These are phyloP conservation scores for Luscinia luscinia DNA, from an alignment of 2,797 vertebrate species.

Conservation along the genomic window DNA sequence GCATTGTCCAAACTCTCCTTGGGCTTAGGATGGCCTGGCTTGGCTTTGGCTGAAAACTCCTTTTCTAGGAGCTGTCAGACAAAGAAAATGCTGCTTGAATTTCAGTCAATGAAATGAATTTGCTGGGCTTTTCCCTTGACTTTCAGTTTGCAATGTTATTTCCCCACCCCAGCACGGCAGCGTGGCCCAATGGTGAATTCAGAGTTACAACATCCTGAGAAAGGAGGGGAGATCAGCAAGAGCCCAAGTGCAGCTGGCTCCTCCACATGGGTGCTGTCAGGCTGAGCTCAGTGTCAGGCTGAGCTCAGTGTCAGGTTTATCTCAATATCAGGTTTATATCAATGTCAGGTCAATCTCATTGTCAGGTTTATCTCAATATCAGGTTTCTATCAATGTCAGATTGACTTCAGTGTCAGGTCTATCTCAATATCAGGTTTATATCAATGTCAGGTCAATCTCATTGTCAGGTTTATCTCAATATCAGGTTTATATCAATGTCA, in stretches of 20 bases:
- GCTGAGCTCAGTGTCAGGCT: no score
- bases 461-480: rapidly evolving
- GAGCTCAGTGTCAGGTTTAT: no score
- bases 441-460: rapidly evolving
- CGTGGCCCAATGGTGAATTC: not conserved
- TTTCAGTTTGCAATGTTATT: slow-evolving; percentile 43
- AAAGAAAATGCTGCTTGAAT: not conserved
- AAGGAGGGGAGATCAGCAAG: rapidly evolving
- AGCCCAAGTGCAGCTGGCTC: not conserved
- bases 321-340: no score
- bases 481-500: not conserved
- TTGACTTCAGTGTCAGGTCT: rapidly evolving
- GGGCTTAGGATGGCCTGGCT: not conserved
- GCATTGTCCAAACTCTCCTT: not conserved
- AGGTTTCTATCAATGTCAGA: rapidly evolving
- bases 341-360: rapidly evolving
- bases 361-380: rapidly evolving
- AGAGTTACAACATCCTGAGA: not conserved
- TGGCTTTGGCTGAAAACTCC: not conserved
- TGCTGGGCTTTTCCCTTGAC: slow-evolving; percentile 19
- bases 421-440: no score
- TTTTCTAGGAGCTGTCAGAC: not conserved
- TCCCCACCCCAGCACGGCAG: not conserved
- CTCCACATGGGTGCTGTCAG: no score
- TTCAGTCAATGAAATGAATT: not conserved